These are phyloP conservation scores for Sarcophilus harrisii DNA, from an alignment of 2,797 vertebrate genomes.

Conservation along the genomic window DNA sequence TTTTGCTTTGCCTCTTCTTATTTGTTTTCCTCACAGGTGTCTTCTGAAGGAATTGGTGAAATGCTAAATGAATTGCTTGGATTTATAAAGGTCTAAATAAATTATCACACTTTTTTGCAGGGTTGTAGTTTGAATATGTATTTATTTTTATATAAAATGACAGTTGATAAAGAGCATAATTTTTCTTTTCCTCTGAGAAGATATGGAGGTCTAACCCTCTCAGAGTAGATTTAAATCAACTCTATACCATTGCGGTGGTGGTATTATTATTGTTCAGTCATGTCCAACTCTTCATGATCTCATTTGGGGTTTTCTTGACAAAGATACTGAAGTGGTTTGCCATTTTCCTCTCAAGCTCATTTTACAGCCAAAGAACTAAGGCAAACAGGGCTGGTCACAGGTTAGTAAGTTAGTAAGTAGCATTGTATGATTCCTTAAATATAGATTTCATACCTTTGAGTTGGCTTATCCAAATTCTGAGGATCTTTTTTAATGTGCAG, in stretches of 20 bases:
- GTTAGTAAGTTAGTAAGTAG: no score
- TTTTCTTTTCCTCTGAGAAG: slow-evolving; percentile 44
- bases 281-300: slow-evolving; percentile 12
- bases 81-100: slow-evolving; percentile 68
- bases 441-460: not conserved
- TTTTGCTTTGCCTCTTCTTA: slow-evolving; percentile 36
- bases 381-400: not conserved
- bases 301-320: not conserved
- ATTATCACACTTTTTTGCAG: slow-evolving; percentile 27
- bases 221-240: slow-evolving; percentile 16
- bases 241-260: slow-evolving; percentile 32
- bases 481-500: not conserved
- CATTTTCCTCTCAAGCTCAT: not conserved
- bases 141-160: slow-evolving; percentile 50
- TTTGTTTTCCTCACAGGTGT: slow-evolving; percentile 61
- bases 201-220: not conserved
- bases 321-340: not conserved
- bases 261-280: not conserved
- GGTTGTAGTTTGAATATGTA: slow-evolving; percentile 54
- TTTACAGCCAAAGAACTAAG: not conserved
- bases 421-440: not conserved
- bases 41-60: slow-evolving; percentile 57
- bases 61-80: slow-evolving; percentile 47
- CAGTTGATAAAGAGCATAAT: slow-evolving; percentile 52
- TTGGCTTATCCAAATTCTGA: slow-evolving; percentile 2